Evolutionary conservation across 2,113 vertebrate species (phyloP).

Genomic region (Tichodroma muraria): DNA sequence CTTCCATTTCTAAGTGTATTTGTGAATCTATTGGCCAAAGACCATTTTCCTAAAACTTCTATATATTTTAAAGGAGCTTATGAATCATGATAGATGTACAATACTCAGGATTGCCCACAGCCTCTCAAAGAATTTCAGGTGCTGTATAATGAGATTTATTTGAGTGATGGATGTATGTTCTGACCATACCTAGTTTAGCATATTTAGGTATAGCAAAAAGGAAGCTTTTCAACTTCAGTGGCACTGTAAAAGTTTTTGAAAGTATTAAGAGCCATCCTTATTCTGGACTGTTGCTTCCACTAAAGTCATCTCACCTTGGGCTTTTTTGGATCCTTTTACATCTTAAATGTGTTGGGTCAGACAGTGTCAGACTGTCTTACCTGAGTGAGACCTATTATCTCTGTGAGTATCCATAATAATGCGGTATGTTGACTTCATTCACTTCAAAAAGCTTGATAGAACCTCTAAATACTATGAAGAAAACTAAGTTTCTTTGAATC

Average conservation of each 20-base stretch:
- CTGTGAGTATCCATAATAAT: not conserved
- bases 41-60: not conserved
- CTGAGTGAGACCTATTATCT: not conserved
- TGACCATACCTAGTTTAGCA: not conserved
- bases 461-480: not conserved
- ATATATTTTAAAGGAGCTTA: not conserved
- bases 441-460: not conserved
- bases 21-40: not conserved
- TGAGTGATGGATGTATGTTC: not conserved
- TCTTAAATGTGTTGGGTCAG: not conserved
- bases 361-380: not conserved
- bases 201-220: not conserved
- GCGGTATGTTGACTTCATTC: not conserved
- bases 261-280: not conserved
- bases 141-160: not conserved
- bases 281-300: not conserved
- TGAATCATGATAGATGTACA: not conserved
- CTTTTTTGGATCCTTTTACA: not conserved
- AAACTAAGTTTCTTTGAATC: not conserved
- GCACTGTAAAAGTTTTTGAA: not conserved
- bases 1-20: not conserved
- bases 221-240: not conserved
- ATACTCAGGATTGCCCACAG: not conserved
- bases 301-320: not conserved
- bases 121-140: not conserved